A percentile compares a stretch with the other conserved stretches of the same genome.
phyloP scores from a whole-genome alignment of 2,113 vertebrate genomes.

The Corvus hawaiiensis region DNA sequence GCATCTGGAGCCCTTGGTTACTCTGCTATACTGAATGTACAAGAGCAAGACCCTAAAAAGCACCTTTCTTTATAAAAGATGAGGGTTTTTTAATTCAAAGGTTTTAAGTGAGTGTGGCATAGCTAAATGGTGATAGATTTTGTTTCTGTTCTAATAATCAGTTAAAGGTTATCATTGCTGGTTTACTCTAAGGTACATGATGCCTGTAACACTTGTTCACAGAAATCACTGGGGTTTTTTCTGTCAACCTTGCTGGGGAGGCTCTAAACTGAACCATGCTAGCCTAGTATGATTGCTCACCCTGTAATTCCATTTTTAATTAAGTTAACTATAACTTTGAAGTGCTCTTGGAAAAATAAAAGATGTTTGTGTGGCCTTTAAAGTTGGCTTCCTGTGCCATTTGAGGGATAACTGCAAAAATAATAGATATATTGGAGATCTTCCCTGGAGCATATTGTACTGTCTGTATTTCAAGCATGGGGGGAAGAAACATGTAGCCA shows the following conservation, averaged over 20 bases:
- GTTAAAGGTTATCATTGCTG: not conserved
- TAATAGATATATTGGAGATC: not conserved
- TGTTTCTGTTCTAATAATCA: not conserved
- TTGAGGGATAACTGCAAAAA: not conserved
- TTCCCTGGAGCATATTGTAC: not conserved
- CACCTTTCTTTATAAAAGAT: not conserved
- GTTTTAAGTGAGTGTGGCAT: not conserved
- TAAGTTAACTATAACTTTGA: slow-evolving; percentile 19
- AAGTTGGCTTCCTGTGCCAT: not conserved
- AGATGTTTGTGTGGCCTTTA: not conserved
- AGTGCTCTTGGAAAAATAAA: slow-evolving; percentile 10
- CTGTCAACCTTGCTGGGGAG: not conserved
- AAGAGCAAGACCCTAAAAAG: not conserved
- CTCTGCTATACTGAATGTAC: not conserved
- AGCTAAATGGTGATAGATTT: not conserved
- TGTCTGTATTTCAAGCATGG: not conserved
- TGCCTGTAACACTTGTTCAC: not conserved
- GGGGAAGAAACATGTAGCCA: not conserved
- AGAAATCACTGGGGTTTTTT: not conserved
- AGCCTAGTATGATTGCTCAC: not conserved
- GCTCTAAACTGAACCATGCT: not conserved
- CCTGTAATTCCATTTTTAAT: not conserved
- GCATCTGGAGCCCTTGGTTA: not conserved
- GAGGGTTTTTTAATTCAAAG: not conserved
- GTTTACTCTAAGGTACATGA: not conserved